A percentile compares a stretch with the other conserved stretches of the same genome.
Conservation (phyloP, 2,797 vertebrate species). For the Philypnodon macrostomus region DNA sequence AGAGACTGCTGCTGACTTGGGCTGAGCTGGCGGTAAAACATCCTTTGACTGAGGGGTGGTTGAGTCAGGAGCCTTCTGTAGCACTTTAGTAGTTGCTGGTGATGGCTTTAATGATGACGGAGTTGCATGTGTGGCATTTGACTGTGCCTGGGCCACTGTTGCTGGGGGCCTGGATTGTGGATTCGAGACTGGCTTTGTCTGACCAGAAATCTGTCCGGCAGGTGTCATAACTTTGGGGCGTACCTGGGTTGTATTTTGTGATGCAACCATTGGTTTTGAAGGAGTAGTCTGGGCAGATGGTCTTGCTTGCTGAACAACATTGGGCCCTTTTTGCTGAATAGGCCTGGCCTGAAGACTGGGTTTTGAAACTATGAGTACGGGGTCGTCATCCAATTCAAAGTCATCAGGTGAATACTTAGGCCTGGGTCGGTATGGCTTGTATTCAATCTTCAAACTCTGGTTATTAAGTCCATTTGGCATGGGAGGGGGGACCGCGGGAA, state of each 20-base stretch:
- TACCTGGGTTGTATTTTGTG: slow-evolving; percentile 38
- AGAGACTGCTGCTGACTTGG: slow-evolving; percentile 31
- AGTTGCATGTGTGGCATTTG: slow-evolving; percentile 18
- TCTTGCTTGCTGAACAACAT: slow-evolving; percentile 27
- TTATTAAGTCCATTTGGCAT: slow-evolving; percentile 78
- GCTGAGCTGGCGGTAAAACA: slow-evolving; percentile 19
- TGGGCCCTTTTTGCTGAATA: slow-evolving; percentile 14
- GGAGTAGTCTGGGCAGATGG: slow-evolving; percentile 23
- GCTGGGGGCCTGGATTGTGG: slow-evolving; percentile 22
- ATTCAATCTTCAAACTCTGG: slow-evolving; percentile 73
- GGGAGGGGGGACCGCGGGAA: slow-evolving; percentile 74
- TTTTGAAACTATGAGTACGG: slow-evolving; percentile 42
- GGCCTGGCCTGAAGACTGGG: slow-evolving; percentile 18
- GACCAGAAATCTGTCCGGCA: slow-evolving; percentile 49
- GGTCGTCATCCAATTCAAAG: slow-evolving; percentile 80
- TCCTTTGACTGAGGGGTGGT: slow-evolving; percentile 20
- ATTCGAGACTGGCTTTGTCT: slow-evolving; percentile 29
- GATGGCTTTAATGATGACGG: slow-evolving; percentile 23
- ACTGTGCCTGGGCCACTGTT: slow-evolving; percentile 15
- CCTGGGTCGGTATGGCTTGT: slow-evolving; percentile 78
- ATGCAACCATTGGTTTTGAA: slow-evolving; percentile 24
- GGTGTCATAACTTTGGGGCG: slow-evolving; percentile 38
- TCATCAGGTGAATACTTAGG: slow-evolving; percentile 79
- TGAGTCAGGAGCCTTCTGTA: slow-evolving; percentile 18
- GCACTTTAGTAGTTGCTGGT: slow-evolving; percentile 11